A percentile compares a stretch with the other conserved stretches of the same genome.
Evolutionary conservation across 2,888 invertebrate species (phyloP).

Genomic region (Drosophila monieri): DNA sequence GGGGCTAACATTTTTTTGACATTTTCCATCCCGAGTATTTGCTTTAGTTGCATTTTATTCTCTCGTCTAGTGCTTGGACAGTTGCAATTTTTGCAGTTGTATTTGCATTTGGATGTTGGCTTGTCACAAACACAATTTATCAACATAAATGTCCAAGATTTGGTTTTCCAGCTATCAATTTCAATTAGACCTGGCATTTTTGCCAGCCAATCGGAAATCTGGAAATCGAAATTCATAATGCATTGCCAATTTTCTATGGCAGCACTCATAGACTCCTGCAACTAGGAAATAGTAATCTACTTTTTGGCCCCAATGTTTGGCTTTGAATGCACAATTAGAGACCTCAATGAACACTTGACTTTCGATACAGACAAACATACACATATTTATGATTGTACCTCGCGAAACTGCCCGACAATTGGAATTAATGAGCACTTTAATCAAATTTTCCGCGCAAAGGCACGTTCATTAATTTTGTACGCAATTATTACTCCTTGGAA

Average conservation of each 20-base stretch:
- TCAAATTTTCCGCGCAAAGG: constrained; percentile 70
- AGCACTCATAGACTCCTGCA: constrained; percentile 4
- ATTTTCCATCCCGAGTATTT: constrained; percentile 53
- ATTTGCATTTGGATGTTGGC: constrained; percentile 16
- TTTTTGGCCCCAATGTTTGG: constrained; percentile 12
- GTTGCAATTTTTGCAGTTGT: constrained; percentile 22
- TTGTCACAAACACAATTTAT: constrained; percentile 42
- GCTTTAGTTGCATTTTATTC: constrained; percentile 57
- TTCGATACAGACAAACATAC: constrained; percentile 7
- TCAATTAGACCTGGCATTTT: constrained; percentile 59
- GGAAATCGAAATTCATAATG: constrained; percentile 34
- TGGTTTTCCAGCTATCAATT: constrained; percentile 55
- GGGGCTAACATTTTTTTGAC: constrained; percentile 41
- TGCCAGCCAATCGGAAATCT: constrained; percentile 36
- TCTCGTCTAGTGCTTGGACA: constrained; percentile 49
- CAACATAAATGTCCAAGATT: constrained; percentile 54
- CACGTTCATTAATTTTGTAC: constrained; percentile 74
- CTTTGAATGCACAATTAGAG: constrained; percentile 49
- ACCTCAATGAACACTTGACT: constrained; percentile 48
- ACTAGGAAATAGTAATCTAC: constrained; percentile 23
- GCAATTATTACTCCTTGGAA: constrained; percentile 62
- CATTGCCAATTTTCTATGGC: constrained; percentile 26
- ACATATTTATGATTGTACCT: neutral
- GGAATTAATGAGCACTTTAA: constrained; percentile 74
- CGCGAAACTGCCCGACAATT: constrained; percentile 63